Conservation (phyloP, 2,797 vertebrate genomes). For the Astyanax mexicanus region DNA sequence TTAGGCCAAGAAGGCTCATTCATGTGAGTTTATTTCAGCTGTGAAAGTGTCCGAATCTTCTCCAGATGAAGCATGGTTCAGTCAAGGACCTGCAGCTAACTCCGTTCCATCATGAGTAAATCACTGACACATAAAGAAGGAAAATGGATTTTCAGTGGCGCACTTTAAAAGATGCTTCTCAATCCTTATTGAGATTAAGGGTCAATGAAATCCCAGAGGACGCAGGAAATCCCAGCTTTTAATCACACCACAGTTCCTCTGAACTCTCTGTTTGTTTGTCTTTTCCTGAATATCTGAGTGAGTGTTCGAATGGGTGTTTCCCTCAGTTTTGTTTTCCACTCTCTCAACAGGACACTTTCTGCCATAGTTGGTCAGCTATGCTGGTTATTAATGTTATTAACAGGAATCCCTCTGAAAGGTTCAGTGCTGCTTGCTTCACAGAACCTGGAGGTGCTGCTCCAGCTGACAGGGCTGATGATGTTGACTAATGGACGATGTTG, state of each 20-base stretch:
- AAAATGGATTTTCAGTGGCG: not conserved
- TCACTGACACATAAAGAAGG: not conserved
- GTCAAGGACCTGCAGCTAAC: not conserved
- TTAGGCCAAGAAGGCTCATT: slow-evolving; percentile 17
- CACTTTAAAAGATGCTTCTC: slow-evolving; percentile 8
- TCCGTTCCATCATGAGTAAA: not conserved
- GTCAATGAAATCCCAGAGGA: slow-evolving; percentile 1
- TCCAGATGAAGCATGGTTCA: not conserved
- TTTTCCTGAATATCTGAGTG: slow-evolving; percentile 8
- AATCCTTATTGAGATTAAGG: slow-evolving; percentile 22
- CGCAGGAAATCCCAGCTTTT: slow-evolving; percentile 44
- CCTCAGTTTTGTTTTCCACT: slow-evolving; percentile 17
- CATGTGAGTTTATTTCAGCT: slow-evolving; percentile 14
- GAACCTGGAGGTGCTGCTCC: not conserved
- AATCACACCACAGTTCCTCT: slow-evolving; percentile 12
- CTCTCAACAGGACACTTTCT: not conserved
- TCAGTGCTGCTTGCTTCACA: not conserved
- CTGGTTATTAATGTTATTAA: not conserved
- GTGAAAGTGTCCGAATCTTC: not conserved
- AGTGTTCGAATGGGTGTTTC: slow-evolving; percentile 18
- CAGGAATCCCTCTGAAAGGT: not conserved
- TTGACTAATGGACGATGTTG: slow-evolving; percentile 26
- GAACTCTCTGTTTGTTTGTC: slow-evolving; percentile 38
- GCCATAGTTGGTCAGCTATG: not conserved
- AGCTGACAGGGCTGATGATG: not conserved